Conservation (phyloP, 2,888 invertebrate genomes). For the Melipona beecheii region DNA sequence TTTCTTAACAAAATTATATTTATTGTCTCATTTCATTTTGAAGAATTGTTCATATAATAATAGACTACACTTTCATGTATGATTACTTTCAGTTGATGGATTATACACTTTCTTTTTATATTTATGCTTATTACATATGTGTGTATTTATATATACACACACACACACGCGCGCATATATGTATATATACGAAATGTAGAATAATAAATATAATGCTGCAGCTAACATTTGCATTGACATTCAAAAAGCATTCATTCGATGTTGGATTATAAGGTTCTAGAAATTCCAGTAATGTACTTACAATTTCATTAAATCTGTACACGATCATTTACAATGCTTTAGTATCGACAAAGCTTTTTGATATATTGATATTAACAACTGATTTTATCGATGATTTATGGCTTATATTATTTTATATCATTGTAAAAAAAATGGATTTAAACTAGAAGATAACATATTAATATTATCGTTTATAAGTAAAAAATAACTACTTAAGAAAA, state of each 20-base stretch:
- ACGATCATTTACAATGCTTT: constrained; percentile 62
- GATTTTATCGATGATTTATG: neutral
- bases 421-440: neutral
- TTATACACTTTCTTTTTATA: constrained; percentile 51
- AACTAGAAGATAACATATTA: neutral
- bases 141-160: neutral
- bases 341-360: constrained; percentile 23
- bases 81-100: constrained; percentile 77
- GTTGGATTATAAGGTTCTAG: constrained; percentile 50
- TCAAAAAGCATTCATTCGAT: constrained; percentile 77
- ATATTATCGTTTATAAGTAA: constrained; percentile 6
- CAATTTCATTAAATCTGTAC: constrained; percentile 52
- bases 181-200: constrained; percentile 20
- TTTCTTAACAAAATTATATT: constrained; percentile 82
- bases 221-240: constrained; percentile 72
- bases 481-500: neutral
- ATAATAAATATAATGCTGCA: constrained; percentile 53
- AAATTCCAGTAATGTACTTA: constrained; percentile 51
- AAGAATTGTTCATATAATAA: constrained; percentile 80
- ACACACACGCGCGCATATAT: no score
- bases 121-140: constrained; percentile 38
- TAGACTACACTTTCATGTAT: constrained; percentile 78
- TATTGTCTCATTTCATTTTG: constrained; percentile 82
- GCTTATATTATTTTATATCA: constrained; percentile 6
- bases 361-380: constrained; percentile 24